Evolutionary conservation across 2,888 invertebrate species (phyloP), one percentile per base, ranked within the genome.

Genomic region (Orchesella flavescens): DNA sequence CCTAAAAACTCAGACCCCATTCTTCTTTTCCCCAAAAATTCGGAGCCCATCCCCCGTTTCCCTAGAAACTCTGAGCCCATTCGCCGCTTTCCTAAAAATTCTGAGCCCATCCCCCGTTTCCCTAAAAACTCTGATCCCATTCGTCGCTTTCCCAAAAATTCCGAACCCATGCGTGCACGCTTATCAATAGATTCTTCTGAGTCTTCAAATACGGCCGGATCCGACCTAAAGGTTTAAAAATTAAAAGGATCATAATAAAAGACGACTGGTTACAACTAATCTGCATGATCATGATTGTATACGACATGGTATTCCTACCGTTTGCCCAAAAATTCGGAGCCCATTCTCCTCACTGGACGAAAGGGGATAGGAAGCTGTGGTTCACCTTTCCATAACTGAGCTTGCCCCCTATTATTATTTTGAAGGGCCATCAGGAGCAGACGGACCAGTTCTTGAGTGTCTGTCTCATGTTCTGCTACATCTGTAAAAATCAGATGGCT

Each of bases 291-390:
- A n/a, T n/a, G n/a, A n/a, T n/a, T n/a, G n/a, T n/a, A n/a, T n/a
- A n/a, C n/a, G n/a, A n/a, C n/a, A n/a, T n/a, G n/a, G n/a, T n/a
- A 57, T 12, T 10, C 17, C 12, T 65, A 88, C 87, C 88, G 79
- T 85, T 88, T 88, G 1, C 88, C 88, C 19, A 88, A 75, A 63
- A 88, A 88, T 71, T 88, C 88, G 10, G 87, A 87, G 19, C 88
- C 88, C 13, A 88, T 84, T 82, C 86, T 84, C 65, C 87, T 81
- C 21, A 81, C 85, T 69, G 88, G 88, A 63, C 88, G 77, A 19
- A 82, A 86, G 7, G 86, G 86, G 34, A 87, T 86, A 53, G 81
- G 80, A 72, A 80, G 24, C 2, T 19, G n/a, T 24, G 17, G 43
- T 23, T 71, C 2, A 61, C 15, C 24, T 61, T 17, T 66, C 66